phyloP scores from a whole-genome alignment of 2,113 vertebrate genomes.

The Hystrix cristata region DNA sequence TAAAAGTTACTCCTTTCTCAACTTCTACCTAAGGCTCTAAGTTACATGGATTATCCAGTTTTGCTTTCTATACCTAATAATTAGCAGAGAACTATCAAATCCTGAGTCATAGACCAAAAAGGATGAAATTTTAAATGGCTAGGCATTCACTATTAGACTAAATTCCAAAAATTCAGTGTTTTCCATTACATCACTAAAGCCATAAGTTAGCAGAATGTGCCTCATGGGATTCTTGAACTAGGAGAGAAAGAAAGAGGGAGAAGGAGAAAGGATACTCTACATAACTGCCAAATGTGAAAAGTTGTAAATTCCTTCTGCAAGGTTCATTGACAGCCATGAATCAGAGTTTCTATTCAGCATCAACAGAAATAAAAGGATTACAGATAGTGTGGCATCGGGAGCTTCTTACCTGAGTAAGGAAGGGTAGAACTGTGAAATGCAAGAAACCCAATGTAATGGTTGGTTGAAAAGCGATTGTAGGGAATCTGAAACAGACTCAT shows the following conservation, averaged over 20 bases:
- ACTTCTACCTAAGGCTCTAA: conserved; percentile 34
- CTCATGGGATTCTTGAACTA: not conserved
- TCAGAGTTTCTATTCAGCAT: conserved; percentile 25
- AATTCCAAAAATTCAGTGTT: conserved; percentile 53
- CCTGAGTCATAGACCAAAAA: conserved; percentile 62
- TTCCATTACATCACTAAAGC: not conserved
- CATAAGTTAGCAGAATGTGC: not conserved
- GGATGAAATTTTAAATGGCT: conserved; percentile 30
- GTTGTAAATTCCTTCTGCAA: not conserved
- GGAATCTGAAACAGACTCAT: conserved; percentile 79
- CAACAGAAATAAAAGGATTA: not conserved
- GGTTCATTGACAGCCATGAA: not conserved
- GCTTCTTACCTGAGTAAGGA: conserved; percentile 87
- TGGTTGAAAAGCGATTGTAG: conserved; percentile 78
- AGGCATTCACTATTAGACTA: conserved; percentile 56
- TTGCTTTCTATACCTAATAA: conserved; percentile 4
- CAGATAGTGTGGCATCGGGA: not conserved
- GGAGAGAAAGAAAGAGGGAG: not conserved
- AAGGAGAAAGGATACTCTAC: not conserved
- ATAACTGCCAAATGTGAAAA: not conserved
- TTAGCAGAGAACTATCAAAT: conserved; percentile 64
- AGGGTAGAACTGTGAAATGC: conserved; percentile 89
- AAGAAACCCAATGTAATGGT: conserved; percentile 90
- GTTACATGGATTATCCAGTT: conserved; percentile 38
- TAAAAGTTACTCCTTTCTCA: conserved; percentile 50